Base-by-base conservation (phyloP, 2,888 invertebrate species). In the Euplagia quadripunctaria region DNA sequence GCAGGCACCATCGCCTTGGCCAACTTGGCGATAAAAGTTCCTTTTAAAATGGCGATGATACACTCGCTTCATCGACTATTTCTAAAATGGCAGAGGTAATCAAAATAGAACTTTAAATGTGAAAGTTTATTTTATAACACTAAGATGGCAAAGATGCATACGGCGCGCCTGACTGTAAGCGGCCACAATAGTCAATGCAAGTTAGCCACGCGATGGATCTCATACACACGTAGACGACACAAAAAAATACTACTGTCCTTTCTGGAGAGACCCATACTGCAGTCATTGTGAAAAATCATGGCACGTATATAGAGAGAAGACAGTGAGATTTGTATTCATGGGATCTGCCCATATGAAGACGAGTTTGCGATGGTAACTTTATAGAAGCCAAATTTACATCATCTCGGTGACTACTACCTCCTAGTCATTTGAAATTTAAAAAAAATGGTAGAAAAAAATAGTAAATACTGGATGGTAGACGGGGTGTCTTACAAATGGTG, bases 1-100 rank as follows among this genome's bases (percentile, higher is more conserved):
- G 90, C 90, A 85, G 88, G 83, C 82, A 79, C 83, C 81, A 82
- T 82, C 72, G 78, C 88, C 88, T 87, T 87, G 86, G 83, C 83
- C 85, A 85, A 84, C 80, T 81, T 82, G 79, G 72, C 76, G 70
- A 81, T 80, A 75, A 73, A 58, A 71, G 73, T 75, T 81, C 81
- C 80, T 80, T 79, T 77, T 80, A 79, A 71, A 67, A 70, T 74
- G 43, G n/a, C 41, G n/a, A 61, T 43, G 64, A 67, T 68, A 73
- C 70, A 49, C 66, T 72, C 42, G 67, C 65, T 70, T 70, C 68
- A 84, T 73, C 73, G 73, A 16, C 70, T 82, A 82, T 81, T 77
- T 72, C 76, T 76, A 84, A 71, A 64, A 43, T 16, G 9, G 58
- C 49, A 14, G 16, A 49, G 20, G 20, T 49, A 20, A 58, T 58